phyloP scores from a whole-genome alignment of 2,113 vertebrate species.

The Poecile atricapillus region DNA sequence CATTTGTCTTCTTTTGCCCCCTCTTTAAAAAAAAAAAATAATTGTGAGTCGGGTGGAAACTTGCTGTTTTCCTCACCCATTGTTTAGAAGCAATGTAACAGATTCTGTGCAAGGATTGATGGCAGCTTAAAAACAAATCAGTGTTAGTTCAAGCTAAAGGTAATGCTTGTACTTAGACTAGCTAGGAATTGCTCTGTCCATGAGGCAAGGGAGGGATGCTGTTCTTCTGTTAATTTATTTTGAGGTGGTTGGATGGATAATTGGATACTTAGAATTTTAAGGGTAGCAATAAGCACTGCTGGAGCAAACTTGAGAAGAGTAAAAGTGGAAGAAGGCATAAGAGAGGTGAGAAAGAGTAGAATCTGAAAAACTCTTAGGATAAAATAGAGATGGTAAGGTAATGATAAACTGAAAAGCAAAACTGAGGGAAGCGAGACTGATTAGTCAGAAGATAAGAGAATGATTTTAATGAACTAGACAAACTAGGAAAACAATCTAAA shows the following conservation, averaged over 20 bases:
- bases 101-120: not conserved
- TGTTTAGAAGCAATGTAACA: not conserved
- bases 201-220: not conserved
- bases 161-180: not conserved
- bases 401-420: not conserved
- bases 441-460: not conserved
- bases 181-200: not conserved
- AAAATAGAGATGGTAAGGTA: not conserved
- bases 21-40: not conserved
- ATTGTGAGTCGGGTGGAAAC: not conserved
- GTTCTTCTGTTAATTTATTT: not conserved
- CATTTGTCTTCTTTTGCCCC: not conserved
- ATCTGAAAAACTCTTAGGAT: not conserved
- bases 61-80: not conserved
- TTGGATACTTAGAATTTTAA: not conserved
- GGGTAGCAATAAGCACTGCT: not conserved
- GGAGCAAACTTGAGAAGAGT: not conserved
- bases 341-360: not conserved
- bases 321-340: not conserved
- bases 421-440: not conserved
- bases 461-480: not conserved
- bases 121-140: not conserved
- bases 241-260: not conserved
- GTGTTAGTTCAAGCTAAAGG: not conserved
- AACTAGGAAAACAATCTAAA: not conserved